Percentiles rank a stretch among this genome's conserved stretches.
These are phyloP conservation scores for Nannobrachium achirus DNA, from an alignment of 2,113 vertebrate genomes.

Conservation along the genomic window DNA sequence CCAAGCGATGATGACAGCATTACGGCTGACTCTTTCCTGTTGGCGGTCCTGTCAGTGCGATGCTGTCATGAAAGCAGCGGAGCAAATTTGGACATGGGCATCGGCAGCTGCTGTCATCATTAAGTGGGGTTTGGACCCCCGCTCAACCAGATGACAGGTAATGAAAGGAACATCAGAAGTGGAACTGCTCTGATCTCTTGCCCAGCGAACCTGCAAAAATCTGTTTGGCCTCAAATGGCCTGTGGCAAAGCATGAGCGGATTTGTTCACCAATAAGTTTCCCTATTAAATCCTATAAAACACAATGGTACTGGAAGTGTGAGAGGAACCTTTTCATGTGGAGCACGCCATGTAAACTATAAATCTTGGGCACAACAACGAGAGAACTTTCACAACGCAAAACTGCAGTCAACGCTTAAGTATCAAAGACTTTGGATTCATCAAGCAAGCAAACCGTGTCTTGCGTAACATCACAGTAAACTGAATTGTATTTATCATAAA, in stretches of 20 bases:
- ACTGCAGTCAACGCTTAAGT: slow-evolving; percentile 5
- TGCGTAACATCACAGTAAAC: slow-evolving; percentile 1
- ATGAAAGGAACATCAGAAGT: slow-evolving; percentile 5
- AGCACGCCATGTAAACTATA: neutral
- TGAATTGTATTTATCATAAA: slow-evolving; percentile 22
- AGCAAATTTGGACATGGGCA: neutral
- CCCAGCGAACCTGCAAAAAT: neutral
- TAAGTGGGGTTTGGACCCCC: slow-evolving; percentile 6
- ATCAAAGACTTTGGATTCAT: slow-evolving; percentile 19
- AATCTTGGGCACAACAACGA: neutral
- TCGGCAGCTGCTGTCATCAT: slow-evolving; percentile 9
- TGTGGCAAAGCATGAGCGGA: neutral
- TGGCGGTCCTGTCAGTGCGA: slow-evolving; percentile 4
- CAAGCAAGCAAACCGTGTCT: slow-evolving; percentile 23
- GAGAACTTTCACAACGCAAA: slow-evolving; percentile 19
- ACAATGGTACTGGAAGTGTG: neutral
- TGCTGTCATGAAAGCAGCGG: slow-evolving; percentile 7
- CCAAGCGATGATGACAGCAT: slow-evolving; percentile 7
- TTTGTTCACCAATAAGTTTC: slow-evolving; percentile 4
- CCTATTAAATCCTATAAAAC: neutral
- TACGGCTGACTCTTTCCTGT: slow-evolving; percentile 2
- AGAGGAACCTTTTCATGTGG: slow-evolving; percentile 10
- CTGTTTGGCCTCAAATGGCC: neutral
- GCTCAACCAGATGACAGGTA: slow-evolving; percentile 21
- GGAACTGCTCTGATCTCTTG: neutral